Percentiles rank a stretch among this genome's conserved stretches.
These are phyloP conservation scores for Vulpes lagopus DNA, from an alignment of 2,113 vertebrate species.

Conservation along the genomic window DNA sequence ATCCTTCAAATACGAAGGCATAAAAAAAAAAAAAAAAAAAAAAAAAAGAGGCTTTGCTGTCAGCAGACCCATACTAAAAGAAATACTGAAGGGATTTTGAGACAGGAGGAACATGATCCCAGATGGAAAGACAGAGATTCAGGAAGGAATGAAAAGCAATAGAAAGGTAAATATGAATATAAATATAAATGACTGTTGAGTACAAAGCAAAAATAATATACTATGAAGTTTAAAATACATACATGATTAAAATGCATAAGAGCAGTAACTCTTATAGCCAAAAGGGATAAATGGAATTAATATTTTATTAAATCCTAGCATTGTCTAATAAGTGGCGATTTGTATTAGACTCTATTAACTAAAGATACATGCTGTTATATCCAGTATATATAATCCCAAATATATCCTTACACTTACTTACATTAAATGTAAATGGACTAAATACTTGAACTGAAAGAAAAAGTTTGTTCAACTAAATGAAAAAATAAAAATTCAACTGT, in stretches of 20 bases:
- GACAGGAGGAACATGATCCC: background rate
- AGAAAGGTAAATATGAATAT: background rate
- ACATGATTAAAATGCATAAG: background rate
- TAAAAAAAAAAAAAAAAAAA: background rate
- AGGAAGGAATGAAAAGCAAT: background rate
- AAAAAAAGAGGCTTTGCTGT: background rate
- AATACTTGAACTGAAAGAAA: conserved; percentile 11
- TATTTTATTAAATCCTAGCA: background rate
- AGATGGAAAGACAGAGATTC: background rate
- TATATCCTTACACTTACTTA: background rate
- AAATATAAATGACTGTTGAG: background rate
- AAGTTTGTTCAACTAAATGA: background rate
- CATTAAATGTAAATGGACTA: conserved; percentile 29
- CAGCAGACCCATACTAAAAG: conserved; percentile 10
- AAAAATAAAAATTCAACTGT: background rate
- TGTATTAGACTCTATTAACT: background rate
- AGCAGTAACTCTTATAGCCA: background rate
- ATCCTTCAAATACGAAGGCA: background rate
- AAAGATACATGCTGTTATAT: background rate
- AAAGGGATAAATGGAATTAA: background rate
- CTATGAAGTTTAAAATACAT: conserved; percentile 5
- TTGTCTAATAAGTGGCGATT: conserved; percentile 8
- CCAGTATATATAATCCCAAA: background rate
- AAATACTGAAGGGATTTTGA: background rate
- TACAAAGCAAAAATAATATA: background rate